Base-by-base conservation (phyloP, 2,888 invertebrate genomes). In the Stenolophus ochropezus region DNA sequence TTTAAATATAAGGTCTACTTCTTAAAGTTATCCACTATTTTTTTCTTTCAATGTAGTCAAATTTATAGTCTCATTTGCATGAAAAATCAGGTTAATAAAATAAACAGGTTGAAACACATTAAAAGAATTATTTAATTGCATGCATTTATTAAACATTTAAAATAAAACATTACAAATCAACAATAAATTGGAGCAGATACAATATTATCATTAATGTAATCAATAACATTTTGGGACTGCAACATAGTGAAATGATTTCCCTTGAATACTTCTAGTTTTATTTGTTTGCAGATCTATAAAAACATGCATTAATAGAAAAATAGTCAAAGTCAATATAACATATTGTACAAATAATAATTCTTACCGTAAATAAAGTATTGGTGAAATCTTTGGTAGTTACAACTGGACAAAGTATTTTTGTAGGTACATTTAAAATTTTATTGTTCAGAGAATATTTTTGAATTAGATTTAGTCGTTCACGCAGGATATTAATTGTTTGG, bases 191-290 rank as follows among this genome's bases (percentile, higher is more conserved):
- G 14, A 11, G 20, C n/a, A 14, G 85, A 82, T 56, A 83, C 83
- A 11, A 85, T 83, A 33, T 84, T 86, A 83, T 87, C 87, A 82
- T 94, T 94, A 61, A 94, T 93, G 33, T 93, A 90, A 84, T 93
- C 91, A 0, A 93, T 91, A 58, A 93, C 90, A 83, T 92, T 92
- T 74, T 91, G 90, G 84, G 93, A 93, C 6, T 93, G 92, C 83
- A 96, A 87, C 85, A 96, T 94, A 65, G 93, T 92, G 0, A 92
- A 87, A 85, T 96, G 96, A 86, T 94, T 94, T 6, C 96, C 96
- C 86, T 93, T 93, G 2, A 94, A 89, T 61, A 91, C 91, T 84
- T 92, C 91, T 0, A 95, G 90, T 1, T 91, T 90, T 0, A 90
- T 90, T 1, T 91, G 91, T 51, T 91, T 91, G 1, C 93, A 93